Evolutionary conservation across 2,797 vertebrate species (phyloP).

Genomic region (Salmo trutta): DNA sequence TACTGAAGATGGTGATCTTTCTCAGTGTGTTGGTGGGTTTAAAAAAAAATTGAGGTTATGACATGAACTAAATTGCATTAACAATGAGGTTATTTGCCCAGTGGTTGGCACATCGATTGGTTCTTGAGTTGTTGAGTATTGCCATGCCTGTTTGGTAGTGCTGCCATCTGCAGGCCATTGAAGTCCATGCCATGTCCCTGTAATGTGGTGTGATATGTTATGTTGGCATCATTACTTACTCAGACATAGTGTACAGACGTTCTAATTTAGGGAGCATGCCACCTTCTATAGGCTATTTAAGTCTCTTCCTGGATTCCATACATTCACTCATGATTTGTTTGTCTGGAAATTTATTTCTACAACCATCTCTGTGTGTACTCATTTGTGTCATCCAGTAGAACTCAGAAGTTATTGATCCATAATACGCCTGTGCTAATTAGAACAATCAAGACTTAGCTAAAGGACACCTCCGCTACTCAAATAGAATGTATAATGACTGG

Average conservation of each 20-base stretch:
- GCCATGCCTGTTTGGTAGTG: constrained; percentile 43
- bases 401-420: not conserved
- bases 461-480: not conserved
- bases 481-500: not conserved
- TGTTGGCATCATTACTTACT: no score
- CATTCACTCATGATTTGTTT: constrained; percentile 43
- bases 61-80: no score
- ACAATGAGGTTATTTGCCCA: no score
- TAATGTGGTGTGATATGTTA: no score
- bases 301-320: constrained; percentile 26
- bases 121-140: not conserved
- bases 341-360: no score
- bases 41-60: no score
- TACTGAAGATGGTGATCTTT: no score
- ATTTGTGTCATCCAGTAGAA: not conserved
- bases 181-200: constrained; percentile 19
- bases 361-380: constrained; percentile 26
- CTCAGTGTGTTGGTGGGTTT: no score
- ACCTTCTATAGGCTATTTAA: not conserved
- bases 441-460: not conserved
- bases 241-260: no score
- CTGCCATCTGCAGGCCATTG: constrained; percentile 65
- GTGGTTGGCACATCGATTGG: no score
- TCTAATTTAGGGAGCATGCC: no score
- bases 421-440: not conserved